Evolutionary conservation across 30 jellyfish, hydroid and myxozoan genomes (phyloP).

Genomic region (Cassiopea xamachana): DNA sequence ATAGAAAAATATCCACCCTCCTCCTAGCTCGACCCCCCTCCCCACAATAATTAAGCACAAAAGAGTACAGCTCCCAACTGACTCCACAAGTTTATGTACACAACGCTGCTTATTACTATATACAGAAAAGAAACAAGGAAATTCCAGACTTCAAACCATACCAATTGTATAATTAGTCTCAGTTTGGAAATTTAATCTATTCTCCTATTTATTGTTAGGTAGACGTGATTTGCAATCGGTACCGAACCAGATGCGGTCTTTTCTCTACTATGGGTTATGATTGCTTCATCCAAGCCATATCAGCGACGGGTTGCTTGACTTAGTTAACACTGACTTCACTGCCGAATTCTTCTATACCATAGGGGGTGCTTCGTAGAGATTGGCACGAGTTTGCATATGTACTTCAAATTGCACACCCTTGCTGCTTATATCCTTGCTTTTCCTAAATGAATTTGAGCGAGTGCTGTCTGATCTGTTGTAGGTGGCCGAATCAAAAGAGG

Average conservation of each 20-base stretch:
- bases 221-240: background rate
- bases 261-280: background rate
- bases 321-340: background rate
- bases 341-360: background rate
- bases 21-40: too few relatives aligned
- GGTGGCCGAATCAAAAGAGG: conserved; percentile 67
- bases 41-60: too few relatives aligned
- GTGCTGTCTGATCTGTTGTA: conserved; percentile 64
- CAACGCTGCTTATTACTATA: background rate
- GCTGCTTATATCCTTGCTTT: conserved; percentile 36
- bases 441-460: conserved; percentile 25
- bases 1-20: too few relatives aligned
- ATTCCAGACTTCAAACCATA: background rate
- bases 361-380: conserved; percentile 41
- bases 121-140: background rate
- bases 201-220: background rate
- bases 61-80: too few relatives aligned
- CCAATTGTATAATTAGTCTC: background rate
- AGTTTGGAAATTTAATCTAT: background rate
- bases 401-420: conserved; percentile 2
- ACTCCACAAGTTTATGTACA: background rate
- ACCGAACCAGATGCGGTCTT: background rate
- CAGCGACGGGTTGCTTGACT: background rate
- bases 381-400: conserved; percentile 44
- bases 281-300: background rate